Evolutionary conservation across 2,797 vertebrate species (phyloP), one percentile per base, ranked within the genome.

Genomic region (Danio albolineatus): DNA sequence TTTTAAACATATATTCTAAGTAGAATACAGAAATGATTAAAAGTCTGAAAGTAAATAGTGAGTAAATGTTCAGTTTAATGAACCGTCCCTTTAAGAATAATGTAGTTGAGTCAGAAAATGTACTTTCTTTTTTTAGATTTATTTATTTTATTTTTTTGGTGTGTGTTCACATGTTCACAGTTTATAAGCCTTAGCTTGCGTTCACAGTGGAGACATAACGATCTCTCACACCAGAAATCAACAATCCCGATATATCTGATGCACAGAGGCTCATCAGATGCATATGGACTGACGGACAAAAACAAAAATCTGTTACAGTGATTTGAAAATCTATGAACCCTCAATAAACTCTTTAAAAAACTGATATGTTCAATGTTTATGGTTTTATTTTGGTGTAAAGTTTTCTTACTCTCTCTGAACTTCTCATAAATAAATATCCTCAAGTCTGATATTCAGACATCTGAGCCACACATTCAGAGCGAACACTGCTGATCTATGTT

Each of bases 321-420:
- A 28, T 79, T 77, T 83, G 38, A 82, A 85, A 86, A 88, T 77
- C 79, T 83, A 86, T 89, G 85, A 85, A 90, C 89, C 89, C 87
- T 92, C 84, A 93, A 92, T 92, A 92, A 94, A 94, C 89, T 93
- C 88, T 92, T 91, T 86, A 92, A 89, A 69, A 56, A 66, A 21
- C 38, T 51, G 19, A 59, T 12, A 16, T 39, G 21, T 54, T 69
- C 51, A 41, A 17, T 21, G 69, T 73, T 60, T 73, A n/a, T 16
- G 17, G n/a, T 2, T 66, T n/a, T 21, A 10, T 64, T 61, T 64
- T 44, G 13, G 21, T 66, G 43, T 72, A 41, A 48, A 51, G 9
- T 44, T 28, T 28, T 1, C 3, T 28, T 1, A 3, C 28, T n/a
- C 5, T 56, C 19, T 41, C 59, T 41, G 14, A 17, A 62, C 17